Evolutionary conservation across 2,888 invertebrate genomes (phyloP).

Genomic region (Toxonevra muliebris): DNA sequence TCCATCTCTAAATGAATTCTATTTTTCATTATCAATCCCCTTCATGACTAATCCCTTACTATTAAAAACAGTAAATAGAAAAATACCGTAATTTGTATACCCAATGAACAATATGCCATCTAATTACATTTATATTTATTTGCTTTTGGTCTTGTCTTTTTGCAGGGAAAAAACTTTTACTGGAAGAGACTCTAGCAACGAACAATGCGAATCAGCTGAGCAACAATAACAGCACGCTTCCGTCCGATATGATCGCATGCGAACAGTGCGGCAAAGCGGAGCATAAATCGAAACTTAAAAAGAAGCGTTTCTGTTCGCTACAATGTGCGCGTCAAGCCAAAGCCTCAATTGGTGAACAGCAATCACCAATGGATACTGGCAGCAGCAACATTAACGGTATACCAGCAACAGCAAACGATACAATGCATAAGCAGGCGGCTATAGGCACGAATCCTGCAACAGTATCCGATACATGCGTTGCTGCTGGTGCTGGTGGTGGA

Average conservation of each 20-base stretch:
- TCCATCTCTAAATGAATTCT: too few species aligned
- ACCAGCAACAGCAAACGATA: slow-evolving; percentile 28
- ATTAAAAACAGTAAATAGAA: too few species aligned
- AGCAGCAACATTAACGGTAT: slow-evolving; percentile 22
- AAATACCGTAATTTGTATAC: too few species aligned
- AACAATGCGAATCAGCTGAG: slow-evolving; percentile 22
- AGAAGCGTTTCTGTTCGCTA: slow-evolving; percentile 80
- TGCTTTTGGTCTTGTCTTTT: slow-evolving; percentile 31
- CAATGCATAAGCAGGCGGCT: slow-evolving; percentile 22
- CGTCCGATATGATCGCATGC: slow-evolving; percentile 67
- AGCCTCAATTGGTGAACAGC: slow-evolving; percentile 58
- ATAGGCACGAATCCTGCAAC: slow-evolving; percentile 23
- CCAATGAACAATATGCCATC: too few species aligned
- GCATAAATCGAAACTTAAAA: slow-evolving; percentile 74
- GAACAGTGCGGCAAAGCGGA: slow-evolving; percentile 79
- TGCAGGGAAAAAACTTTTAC: slow-evolving; percentile 58
- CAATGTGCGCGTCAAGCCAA: slow-evolving; percentile 70
- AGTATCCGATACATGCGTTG: slow-evolving; percentile 8
- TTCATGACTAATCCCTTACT: too few species aligned
- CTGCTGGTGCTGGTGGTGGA: slow-evolving; percentile 40
- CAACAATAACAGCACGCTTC: slow-evolving; percentile 37
- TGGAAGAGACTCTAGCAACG: slow-evolving; percentile 48
- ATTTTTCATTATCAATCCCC: too few species aligned
- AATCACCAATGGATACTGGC: slow-evolving; percentile 31
- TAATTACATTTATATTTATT: neutral